phyloP scores from a whole-genome alignment of 2,113 vertebrate genomes.

The Dicentrarchus labrax region DNA sequence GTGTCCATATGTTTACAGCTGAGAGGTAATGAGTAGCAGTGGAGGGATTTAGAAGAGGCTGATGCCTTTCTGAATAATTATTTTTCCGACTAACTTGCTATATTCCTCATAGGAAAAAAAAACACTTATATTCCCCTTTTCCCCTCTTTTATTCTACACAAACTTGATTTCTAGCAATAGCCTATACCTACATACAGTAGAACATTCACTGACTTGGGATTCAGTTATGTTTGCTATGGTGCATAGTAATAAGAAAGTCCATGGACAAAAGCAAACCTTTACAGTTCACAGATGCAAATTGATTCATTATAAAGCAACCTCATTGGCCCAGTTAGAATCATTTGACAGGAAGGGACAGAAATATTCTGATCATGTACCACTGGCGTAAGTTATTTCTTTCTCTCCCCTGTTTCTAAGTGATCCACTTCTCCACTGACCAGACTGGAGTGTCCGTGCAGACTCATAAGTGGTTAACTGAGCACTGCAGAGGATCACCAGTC shows the following conservation, averaged over 20 bases:
- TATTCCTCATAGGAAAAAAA: conserved; percentile 42
- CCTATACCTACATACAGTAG: conserved; percentile 7
- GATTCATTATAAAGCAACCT: conserved; percentile 53
- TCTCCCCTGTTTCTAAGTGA: conserved; percentile 29
- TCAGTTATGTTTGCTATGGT: conserved; percentile 33
- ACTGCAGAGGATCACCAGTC: conserved; percentile 52
- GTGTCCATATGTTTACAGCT: conserved; percentile 48
- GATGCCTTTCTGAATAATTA: conserved; percentile 55
- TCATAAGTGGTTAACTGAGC: conserved; percentile 56
- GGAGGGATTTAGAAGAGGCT: conserved; percentile 55
- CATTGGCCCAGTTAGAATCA: conserved; percentile 49
- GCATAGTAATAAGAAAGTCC: conserved; percentile 60
- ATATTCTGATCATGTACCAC: conserved; percentile 70
- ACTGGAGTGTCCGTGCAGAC: conserved; percentile 45
- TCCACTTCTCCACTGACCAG: conserved; percentile 37
- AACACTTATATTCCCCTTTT: conserved; percentile 16
- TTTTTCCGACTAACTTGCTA: conserved; percentile 37
- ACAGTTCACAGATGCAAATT: conserved; percentile 67
- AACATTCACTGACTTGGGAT: conserved; percentile 47
- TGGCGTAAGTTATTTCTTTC: conserved; percentile 60
- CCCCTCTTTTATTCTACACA: conserved; percentile 34
- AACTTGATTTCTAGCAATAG: conserved; percentile 40
- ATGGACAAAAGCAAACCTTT: conserved; percentile 59
- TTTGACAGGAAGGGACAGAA: conserved; percentile 50
- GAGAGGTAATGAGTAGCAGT: conserved; percentile 51